Conservation (phyloP, 2,113 vertebrate species). For the Potamarius usumacintae region DNA sequence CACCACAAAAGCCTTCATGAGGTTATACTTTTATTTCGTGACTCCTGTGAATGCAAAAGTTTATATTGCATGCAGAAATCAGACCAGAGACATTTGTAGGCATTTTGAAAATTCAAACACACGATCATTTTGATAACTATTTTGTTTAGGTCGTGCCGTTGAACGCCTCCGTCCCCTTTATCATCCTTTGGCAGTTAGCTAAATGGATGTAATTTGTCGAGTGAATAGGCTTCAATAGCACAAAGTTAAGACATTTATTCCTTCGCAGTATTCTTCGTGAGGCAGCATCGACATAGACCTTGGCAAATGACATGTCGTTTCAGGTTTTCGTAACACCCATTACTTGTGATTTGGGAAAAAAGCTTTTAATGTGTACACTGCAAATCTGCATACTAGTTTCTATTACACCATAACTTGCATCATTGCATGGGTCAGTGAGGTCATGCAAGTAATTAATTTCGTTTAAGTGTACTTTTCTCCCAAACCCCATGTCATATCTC, state of each 20-base stretch:
- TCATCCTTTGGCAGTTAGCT: not conserved
- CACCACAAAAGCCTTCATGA: slow-evolving; percentile 27
- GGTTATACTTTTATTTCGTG: slow-evolving; percentile 16
- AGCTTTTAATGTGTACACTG: not conserved
- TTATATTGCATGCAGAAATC: not conserved
- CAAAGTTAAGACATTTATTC: not conserved
- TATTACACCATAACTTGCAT: not conserved
- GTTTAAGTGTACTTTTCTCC: not conserved
- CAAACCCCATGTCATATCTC: slow-evolving; percentile 57
- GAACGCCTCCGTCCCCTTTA: not conserved
- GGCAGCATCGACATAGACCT: not conserved
- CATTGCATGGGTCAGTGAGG: not conserved
- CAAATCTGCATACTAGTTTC: not conserved
- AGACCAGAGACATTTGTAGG: too few species aligned
- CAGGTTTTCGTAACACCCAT: not conserved
- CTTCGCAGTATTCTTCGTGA: not conserved
- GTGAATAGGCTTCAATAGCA: not conserved
- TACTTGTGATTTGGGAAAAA: not conserved
- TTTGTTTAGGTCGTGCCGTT: not conserved
- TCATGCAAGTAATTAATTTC: slow-evolving; percentile 4
- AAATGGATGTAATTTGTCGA: not conserved
- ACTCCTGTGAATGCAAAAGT: slow-evolving; percentile 1
- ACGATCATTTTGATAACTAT: not conserved
- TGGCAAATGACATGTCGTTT: not conserved
- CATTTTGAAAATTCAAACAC: not conserved